phyloP scores from a whole-genome alignment of 2,888 invertebrate species.

The Pseudolycoriella hygida region DNA sequence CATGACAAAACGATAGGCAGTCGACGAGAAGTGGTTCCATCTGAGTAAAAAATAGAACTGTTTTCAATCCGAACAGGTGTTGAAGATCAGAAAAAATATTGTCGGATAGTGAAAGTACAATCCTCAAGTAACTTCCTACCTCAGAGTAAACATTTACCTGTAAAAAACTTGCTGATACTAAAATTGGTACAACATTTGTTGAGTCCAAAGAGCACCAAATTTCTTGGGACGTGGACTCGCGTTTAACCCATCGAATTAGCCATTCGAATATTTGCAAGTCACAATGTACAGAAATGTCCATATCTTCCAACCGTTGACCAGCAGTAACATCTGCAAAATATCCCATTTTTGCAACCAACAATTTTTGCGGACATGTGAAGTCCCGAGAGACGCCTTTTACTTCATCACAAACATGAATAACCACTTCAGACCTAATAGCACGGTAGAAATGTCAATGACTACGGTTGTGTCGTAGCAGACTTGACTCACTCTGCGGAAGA shows the following conservation, averaged over 20 bases:
- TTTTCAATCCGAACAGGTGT: too few relatives aligned
- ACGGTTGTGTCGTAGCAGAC: not conserved
- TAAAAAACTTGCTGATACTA: constrained; percentile 86
- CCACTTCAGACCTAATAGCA: constrained; percentile 60
- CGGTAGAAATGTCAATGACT: too few relatives aligned
- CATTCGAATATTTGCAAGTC: constrained; percentile 92
- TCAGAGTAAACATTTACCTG: constrained; percentile 28
- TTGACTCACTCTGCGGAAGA: not conserved
- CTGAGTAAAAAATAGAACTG: constrained; percentile 25
- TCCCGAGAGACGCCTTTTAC: constrained; percentile 76
- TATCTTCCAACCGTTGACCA: constrained; percentile 67
- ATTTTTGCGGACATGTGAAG: constrained; percentile 72
- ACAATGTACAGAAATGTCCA: constrained; percentile 94
- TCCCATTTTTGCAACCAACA: constrained; percentile 82
- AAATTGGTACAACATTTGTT: constrained; percentile 74
- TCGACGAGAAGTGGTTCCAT: constrained; percentile 81
- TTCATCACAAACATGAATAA: constrained; percentile 92
- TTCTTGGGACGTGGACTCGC: constrained; percentile 40
- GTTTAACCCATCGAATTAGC: constrained; percentile 92
- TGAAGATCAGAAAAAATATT: too few relatives aligned
- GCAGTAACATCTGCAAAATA: constrained; percentile 84
- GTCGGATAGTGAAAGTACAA: too few relatives aligned
- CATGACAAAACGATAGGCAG: constrained; percentile 72
- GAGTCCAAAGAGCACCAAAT: constrained; percentile 58
- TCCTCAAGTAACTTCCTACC: too few relatives aligned